Conservation (phyloP, 1,140 invertebrate genomes). For the Eubasilissa regina region DNA sequence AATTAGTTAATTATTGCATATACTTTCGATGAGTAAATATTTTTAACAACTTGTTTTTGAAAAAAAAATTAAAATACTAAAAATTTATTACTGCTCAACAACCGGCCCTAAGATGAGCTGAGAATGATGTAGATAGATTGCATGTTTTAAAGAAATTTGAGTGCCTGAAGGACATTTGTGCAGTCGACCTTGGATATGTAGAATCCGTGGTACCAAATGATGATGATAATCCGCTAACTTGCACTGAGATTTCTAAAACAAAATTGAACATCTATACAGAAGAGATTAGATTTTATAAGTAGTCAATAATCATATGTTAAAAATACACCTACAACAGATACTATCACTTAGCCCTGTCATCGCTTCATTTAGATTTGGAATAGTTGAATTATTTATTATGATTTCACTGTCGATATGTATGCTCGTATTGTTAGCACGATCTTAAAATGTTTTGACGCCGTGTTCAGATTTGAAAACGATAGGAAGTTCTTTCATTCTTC, state of each 20-base stretch:
- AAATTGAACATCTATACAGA: neutral
- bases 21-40: too few relatives aligned
- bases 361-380: neutral
- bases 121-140: too few relatives aligned
- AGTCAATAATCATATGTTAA: neutral
- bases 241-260: neutral
- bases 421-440: slow-evolving; percentile 1
- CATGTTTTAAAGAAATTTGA: too few relatives aligned
- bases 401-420: neutral
- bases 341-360: slow-evolving; percentile 1
- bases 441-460: neutral
- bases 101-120: too few relatives aligned
- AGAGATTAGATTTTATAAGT: neutral
- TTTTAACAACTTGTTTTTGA: too few relatives aligned
- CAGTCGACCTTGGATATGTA: too few relatives aligned
- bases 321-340: neutral
- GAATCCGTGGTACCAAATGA: too few relatives aligned
- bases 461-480: neutral
- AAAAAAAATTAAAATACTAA: too few relatives aligned
- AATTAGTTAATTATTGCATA: too few relatives aligned
- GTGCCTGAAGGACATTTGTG: too few relatives aligned
- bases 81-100: too few relatives aligned
- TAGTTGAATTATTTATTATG: slow-evolving; percentile 4
- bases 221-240: too few relatives aligned
- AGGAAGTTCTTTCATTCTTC: neutral